These are phyloP conservation scores for Sebastes hubbsi DNA, from an alignment of 2,797 vertebrate genomes.

Conservation along the genomic window DNA sequence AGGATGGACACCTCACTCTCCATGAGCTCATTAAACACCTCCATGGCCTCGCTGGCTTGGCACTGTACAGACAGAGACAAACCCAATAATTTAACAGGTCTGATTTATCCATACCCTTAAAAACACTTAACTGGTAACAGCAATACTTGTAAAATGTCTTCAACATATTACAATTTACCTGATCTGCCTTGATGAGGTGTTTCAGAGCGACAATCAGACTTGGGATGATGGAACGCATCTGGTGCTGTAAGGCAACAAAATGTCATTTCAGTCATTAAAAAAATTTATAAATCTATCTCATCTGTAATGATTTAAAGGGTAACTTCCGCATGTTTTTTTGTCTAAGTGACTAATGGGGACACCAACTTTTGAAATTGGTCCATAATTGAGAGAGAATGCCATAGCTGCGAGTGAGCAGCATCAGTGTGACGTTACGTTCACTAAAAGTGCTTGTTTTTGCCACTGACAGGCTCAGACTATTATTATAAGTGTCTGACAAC, in stretches of 20 bases:
- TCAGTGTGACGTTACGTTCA: not conserved
- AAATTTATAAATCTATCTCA: not conserved
- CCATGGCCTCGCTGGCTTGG: conserved; percentile 90
- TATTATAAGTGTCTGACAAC: too few relatives aligned
- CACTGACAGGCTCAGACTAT: too few relatives aligned
- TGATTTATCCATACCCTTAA: not conserved
- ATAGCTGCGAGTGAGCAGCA: not conserved
- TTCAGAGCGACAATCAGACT: conserved; percentile 85
- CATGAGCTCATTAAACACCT: conserved; percentile 91
- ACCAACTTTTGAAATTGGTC: not conserved
- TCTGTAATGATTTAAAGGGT: not conserved
- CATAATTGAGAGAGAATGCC: not conserved
- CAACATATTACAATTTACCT: conserved; percentile 74
- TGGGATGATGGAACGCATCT: conserved; percentile 86
- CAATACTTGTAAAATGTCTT: not conserved
- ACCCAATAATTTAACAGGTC: not conserved
- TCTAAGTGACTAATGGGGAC: not conserved
- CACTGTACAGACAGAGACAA: conserved; percentile 69
- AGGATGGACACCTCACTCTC: conserved; percentile 90
- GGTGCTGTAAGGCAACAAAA: conserved; percentile 74
- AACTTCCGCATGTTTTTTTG: not conserved
- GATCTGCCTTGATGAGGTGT: conserved; percentile 84
- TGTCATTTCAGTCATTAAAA: not conserved
- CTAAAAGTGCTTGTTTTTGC: too few relatives aligned
- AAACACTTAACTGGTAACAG: not conserved